Evolutionary conservation across 2,888 invertebrate genomes (phyloP).

Genomic region (Diplolepis rosae): DNA sequence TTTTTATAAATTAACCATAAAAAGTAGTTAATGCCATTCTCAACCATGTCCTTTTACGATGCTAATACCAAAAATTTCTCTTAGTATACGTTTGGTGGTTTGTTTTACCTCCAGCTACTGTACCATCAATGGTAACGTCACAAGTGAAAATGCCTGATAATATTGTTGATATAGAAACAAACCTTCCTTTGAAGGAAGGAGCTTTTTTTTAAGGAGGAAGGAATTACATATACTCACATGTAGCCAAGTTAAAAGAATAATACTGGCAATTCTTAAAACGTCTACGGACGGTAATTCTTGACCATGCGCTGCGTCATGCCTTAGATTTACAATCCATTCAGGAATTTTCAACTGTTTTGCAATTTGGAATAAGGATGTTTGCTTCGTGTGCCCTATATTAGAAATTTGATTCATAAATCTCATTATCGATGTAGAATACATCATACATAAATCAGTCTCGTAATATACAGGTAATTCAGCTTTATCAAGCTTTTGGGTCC

Average conservation of each 20-base stretch:
- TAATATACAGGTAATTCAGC: slow-evolving; percentile 60
- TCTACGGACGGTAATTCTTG: slow-evolving; percentile 80
- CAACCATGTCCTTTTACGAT: too few relatives aligned
- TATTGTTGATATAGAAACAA: too few relatives aligned
- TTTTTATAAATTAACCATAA: too few relatives aligned
- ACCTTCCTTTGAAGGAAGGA: too few relatives aligned
- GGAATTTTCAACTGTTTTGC: slow-evolving; percentile 82
- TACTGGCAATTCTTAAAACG: slow-evolving; percentile 79
- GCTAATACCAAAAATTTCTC: too few relatives aligned
- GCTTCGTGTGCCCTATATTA: slow-evolving; percentile 76
- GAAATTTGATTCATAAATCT: slow-evolving; percentile 80
- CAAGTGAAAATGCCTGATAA: too few relatives aligned
- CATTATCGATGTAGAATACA: slow-evolving; percentile 80
- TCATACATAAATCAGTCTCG: slow-evolving; percentile 75
- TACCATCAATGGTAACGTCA: too few relatives aligned
- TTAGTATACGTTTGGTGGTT: too few relatives aligned
- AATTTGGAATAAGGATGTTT: slow-evolving; percentile 76
- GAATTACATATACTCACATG: slow-evolving; percentile 69
- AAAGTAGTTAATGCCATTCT: too few relatives aligned
- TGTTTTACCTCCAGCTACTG: too few relatives aligned
- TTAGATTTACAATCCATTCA: slow-evolving; percentile 85
- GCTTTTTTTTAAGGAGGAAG: slow-evolving; percentile 2
- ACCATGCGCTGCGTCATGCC: slow-evolving; percentile 87
- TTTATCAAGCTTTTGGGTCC: slow-evolving; percentile 60
- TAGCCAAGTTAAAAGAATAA: slow-evolving; percentile 82